Conservation (phyloP, 1,140 invertebrate species). For the Caenorhabditis inopinata region DNA sequence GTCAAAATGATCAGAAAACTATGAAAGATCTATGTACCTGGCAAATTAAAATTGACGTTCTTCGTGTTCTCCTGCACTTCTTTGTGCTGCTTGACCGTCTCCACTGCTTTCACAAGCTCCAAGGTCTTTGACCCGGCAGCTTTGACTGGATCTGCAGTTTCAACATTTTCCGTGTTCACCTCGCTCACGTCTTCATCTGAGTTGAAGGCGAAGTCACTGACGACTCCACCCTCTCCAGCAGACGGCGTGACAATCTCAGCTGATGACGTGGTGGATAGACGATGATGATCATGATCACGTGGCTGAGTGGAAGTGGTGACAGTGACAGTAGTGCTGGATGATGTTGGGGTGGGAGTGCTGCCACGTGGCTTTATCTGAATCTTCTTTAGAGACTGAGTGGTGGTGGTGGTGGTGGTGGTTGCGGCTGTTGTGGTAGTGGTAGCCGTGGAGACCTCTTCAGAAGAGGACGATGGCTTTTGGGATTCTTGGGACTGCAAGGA, state of each 20-base stretch:
- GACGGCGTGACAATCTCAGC: neutral
- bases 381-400: slow-evolving; percentile 11
- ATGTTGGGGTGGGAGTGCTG: neutral
- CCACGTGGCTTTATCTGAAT: neutral
- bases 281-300: neutral
- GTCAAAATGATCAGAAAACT: neutral
- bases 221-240: neutral
- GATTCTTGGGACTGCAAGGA: no score
- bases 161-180: slow-evolving; percentile 8
- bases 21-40: neutral
- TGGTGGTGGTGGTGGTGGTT: neutral
- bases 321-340: no score
- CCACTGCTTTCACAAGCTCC: neutral
- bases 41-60: neutral
- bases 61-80: neutral
- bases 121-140: slow-evolving; percentile 6
- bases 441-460: neutral
- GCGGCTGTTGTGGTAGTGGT: neutral
- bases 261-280: no score
- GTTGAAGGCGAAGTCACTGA: slow-evolving; percentile 1
- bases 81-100: neutral
- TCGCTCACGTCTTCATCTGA: slow-evolving; percentile 11
- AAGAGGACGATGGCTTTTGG: neutral
- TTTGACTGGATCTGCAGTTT: neutral
- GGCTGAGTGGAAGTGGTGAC: neutral